Evolutionary conservation across 2,113 vertebrate species (phyloP), one percentile per base, ranked within the genome.

Genomic region (Lota lota): DNA sequence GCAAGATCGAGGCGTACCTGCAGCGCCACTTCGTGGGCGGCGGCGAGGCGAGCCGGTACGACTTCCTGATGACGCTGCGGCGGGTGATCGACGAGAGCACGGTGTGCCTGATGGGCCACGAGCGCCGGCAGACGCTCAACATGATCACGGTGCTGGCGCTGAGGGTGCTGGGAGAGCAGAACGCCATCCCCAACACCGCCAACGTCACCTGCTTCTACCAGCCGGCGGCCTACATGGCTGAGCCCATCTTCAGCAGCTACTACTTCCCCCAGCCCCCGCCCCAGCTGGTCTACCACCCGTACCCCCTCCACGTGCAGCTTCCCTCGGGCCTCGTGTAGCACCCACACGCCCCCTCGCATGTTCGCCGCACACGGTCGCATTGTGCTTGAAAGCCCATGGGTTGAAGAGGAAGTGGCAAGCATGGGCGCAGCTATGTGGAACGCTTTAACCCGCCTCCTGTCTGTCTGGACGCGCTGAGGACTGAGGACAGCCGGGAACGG

Each of bases 191-290:
- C 0, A 96, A 93, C 63, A 92, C 94, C 0, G 91, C 94, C 73
- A 96, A 94, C 0, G 93, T 98, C 17, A 97, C 94, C 1, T 98
- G 97, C 85, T 98, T 93, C 82, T 99, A 98, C 62, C 97, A 98
- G 85, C 96, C 97, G 0, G 94, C 95, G 16, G 93, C 96, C 0
- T 97, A 96, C 72, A 89, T 96, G 83, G 77, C 93, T 20, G 92
- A 96, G 86, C 94, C 91, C 0, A 92, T 91, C 70, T 95, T 94
- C 87, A 94, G 83, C 89, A 91, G 77, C 84, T 98, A 95, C 77
- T 97, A 94, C 89, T 87, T 95, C 75, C 85, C 92, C 70, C 92
- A 93, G 6, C 88, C 94, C 63, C 95, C 93, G 12, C 88, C 93
- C 0, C 81, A 92, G 0, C 54, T 98, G 63, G 86, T 94, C 67